phyloP scores from a whole-genome alignment of 1,140 invertebrate species.

The Euura lappo region DNA sequence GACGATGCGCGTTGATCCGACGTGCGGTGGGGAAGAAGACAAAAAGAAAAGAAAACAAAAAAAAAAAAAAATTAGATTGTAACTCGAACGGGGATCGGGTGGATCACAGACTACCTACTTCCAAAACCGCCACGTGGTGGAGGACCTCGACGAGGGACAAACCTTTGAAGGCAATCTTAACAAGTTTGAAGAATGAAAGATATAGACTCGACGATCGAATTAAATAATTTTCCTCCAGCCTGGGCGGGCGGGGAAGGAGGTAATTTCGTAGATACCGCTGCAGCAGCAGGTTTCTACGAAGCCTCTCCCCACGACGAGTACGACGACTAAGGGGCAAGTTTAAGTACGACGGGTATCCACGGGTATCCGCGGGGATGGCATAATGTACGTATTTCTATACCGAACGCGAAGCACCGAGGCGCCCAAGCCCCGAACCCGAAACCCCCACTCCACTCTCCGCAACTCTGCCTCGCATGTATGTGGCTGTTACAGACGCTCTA shows the following conservation, averaged over 20 bases:
- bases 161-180: too few relatives aligned
- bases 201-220: too few relatives aligned
- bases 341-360: conserved; percentile 30
- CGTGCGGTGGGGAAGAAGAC: neutral
- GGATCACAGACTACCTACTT: neutral
- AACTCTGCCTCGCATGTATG: conserved; percentile 34
- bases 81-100: neutral
- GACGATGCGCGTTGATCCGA: neutral
- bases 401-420: conserved; percentile 33
- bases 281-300: neutral
- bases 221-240: too few relatives aligned
- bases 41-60: neutral
- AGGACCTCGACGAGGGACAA: too few relatives aligned
- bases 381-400: conserved; percentile 45
- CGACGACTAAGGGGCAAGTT: neutral
- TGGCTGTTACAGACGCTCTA: conserved; percentile 38
- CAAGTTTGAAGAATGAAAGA: too few relatives aligned
- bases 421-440: conserved; percentile 26
- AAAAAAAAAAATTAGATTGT: neutral
- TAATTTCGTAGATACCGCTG: neutral
- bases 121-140: neutral
- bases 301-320: neutral
- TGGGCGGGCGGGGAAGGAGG: neutral
- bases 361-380: neutral
- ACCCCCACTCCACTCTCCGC: conserved; percentile 30